phyloP scores from a whole-genome alignment of 2,888 invertebrate species.

The Dryadula phaetusa region DNA sequence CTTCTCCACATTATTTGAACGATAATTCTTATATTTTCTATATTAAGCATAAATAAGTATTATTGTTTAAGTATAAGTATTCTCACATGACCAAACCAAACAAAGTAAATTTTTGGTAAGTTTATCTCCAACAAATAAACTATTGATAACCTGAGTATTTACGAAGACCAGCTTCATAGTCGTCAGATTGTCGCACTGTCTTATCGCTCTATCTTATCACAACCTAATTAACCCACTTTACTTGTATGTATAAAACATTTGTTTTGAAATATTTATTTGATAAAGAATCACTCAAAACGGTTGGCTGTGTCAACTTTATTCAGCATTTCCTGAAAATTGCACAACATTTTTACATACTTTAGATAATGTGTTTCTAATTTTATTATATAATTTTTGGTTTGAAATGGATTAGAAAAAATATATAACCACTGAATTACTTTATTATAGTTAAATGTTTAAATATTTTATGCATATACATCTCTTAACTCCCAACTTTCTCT shows the following conservation, averaged over 20 bases:
- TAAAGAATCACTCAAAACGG: constrained; percentile 59
- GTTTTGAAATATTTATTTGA: constrained; percentile 66
- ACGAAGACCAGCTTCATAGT: constrained; percentile 39
- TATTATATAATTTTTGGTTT: constrained; percentile 3
- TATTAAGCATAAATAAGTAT: no score
- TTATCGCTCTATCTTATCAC: constrained; percentile 65
- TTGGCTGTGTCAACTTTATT: constrained; percentile 52
- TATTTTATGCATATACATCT: no score
- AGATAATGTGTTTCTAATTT: background rate
- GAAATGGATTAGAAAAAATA: no score
- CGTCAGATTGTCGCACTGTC: constrained; percentile 38
- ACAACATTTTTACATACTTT: constrained; percentile 33
- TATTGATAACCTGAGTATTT: constrained; percentile 36
- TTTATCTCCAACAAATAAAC: constrained; percentile 37
- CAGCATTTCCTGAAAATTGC: constrained; percentile 47
- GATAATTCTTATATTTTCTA: no score
- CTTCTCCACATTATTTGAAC: no score
- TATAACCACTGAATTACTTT: no score
- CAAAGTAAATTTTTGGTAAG: constrained; percentile 20
- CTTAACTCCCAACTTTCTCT: no score
- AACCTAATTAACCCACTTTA: constrained; percentile 70
- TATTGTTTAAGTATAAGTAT: no score
- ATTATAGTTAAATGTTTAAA: no score
- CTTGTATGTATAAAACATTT: constrained; percentile 59
- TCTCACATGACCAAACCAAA: constrained; percentile 26